Conservation (phyloP, 2,888 invertebrate genomes). For the Tetramorium bicarinatum region DNA sequence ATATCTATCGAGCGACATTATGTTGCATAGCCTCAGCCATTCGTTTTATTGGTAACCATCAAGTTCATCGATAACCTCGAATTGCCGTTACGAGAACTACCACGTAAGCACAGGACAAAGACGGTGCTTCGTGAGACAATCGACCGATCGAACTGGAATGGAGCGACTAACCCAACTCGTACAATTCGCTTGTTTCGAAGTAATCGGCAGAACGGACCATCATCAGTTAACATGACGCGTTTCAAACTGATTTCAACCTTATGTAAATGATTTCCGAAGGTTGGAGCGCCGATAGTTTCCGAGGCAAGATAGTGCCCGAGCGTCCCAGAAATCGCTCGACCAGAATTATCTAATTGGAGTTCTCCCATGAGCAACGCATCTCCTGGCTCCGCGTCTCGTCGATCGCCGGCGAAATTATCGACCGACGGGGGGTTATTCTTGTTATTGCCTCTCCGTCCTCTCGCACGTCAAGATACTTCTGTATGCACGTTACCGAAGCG, state of each 20-base stretch:
- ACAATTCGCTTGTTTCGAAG: constrained; percentile 31
- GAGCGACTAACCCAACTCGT: constrained; percentile 8
- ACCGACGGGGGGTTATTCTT: constrained; percentile 22
- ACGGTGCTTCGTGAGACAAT: constrained; percentile 33
- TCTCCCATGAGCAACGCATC: constrained; percentile 1
- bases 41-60: constrained; percentile 41
- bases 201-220: constrained; percentile 1
- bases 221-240: constrained; percentile 28
- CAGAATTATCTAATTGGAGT: constrained; percentile 56
- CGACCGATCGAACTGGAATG: constrained; percentile 18
- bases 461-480: constrained; percentile 2
- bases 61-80: constrained; percentile 40
- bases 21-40: constrained; percentile 15
- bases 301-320: constrained; percentile 18
- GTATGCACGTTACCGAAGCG: constrained; percentile 27
- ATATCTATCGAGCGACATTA: constrained; percentile 20
- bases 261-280: constrained; percentile 64
- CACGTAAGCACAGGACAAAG: constrained; percentile 28
- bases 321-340: constrained; percentile 17
- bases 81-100: constrained; percentile 32
- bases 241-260: constrained; percentile 57
- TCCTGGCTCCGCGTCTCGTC: background rate
- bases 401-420: constrained; percentile 39
- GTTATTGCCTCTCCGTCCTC: background rate
- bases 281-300: constrained; percentile 52